Conservation (phyloP, 2,888 invertebrate species). For the Augochlorella aurata region DNA sequence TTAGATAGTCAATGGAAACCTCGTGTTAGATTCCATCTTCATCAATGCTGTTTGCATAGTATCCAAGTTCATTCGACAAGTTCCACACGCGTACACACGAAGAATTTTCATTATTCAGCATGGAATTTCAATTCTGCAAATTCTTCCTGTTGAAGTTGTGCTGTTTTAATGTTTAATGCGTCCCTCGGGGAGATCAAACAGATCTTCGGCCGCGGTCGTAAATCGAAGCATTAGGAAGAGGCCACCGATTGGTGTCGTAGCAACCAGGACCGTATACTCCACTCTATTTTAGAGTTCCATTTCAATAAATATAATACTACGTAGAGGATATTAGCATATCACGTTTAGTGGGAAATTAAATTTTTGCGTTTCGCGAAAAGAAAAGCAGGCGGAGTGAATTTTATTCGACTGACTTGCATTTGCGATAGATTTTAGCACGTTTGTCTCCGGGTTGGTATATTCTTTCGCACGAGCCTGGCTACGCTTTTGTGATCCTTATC, state of each 20-base stretch:
- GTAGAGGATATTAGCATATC: not conserved
- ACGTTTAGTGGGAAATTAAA: not conserved
- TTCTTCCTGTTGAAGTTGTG: too few species aligned
- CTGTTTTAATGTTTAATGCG: not conserved
- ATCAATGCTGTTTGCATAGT: too few species aligned
- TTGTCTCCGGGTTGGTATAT: not conserved
- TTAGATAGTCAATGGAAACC: too few species aligned
- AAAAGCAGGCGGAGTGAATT: not conserved
- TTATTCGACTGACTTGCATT: not conserved
- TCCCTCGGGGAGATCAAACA: not conserved
- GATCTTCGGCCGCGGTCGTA: conserved; percentile 2
- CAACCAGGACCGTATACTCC: not conserved
- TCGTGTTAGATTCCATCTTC: too few species aligned
- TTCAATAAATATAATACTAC: not conserved
- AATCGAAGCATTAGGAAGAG: not conserved
- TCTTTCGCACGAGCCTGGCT: not conserved
- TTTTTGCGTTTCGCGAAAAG: not conserved
- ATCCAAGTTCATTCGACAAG: too few species aligned
- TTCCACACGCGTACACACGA: too few species aligned
- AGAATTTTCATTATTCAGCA: too few species aligned
- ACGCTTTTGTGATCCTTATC: not conserved
- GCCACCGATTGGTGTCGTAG: conserved; percentile 3
- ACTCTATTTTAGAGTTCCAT: not conserved
- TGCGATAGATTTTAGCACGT: not conserved
- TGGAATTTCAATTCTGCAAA: too few species aligned